Conservation (phyloP, 2,113 vertebrate genomes). For the Halcyon malimbica region DNA sequence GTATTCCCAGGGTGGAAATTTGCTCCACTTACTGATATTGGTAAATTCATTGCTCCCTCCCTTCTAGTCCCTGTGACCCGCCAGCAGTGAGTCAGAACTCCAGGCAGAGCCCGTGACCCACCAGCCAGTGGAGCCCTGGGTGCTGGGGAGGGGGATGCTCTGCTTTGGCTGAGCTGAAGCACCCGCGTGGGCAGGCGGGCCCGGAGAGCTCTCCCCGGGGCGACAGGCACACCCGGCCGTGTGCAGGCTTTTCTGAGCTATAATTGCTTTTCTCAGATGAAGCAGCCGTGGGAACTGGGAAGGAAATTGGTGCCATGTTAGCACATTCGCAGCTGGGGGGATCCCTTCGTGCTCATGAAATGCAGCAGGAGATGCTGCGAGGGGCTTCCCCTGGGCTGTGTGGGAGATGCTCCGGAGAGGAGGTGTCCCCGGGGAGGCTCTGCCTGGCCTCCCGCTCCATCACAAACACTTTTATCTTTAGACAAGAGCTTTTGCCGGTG, state of each 20-base stretch:
- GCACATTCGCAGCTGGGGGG: neutral
- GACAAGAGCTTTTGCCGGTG: neutral
- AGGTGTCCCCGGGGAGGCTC: neutral
- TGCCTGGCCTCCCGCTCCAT: neutral
- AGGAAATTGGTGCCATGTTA: neutral
- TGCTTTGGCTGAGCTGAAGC: neutral
- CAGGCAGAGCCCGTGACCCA: fast-evolving
- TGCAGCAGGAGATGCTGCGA: neutral
- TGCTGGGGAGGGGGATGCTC: neutral
- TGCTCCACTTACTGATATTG: neutral
- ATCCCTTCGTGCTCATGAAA: neutral
- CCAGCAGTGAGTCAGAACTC: neutral
- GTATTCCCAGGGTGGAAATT: neutral
- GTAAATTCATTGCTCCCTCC: neutral
- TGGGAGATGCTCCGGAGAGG: neutral
- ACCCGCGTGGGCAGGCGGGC: fast-evolving
- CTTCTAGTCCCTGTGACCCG: neutral
- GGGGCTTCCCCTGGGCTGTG: neutral
- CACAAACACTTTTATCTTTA: neutral
- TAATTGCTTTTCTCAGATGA: neutral
- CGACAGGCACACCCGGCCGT: fast-evolving
- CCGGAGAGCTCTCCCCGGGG: too few species aligned
- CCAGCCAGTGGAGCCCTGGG: neutral
- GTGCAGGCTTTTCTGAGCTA: neutral
- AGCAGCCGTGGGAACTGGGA: neutral